phyloP scores from a whole-genome alignment of 2,888 invertebrate species.

The Mongoloraphidia duomilia region DNA sequence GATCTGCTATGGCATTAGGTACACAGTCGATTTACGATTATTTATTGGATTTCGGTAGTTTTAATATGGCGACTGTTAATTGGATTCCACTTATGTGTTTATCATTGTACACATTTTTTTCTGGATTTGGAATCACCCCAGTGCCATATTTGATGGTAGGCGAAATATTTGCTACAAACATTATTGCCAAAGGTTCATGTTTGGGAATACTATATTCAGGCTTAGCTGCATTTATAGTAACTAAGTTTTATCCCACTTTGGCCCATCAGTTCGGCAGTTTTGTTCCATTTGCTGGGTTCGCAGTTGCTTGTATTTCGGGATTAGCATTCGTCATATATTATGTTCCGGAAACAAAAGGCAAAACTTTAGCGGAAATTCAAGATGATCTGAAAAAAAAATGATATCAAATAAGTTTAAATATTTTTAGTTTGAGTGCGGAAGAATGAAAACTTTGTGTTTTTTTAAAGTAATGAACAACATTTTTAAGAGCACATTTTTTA shows the following conservation, averaged over 20 bases:
- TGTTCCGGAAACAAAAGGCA: conserved; percentile 31
- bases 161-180: conserved; percentile 29
- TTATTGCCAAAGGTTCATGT: conserved; percentile 29
- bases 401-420: too few relatives aligned
- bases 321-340: conserved; percentile 23
- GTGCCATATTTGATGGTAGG: conserved; percentile 29
- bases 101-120: conserved; percentile 2
- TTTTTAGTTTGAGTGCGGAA: too few relatives aligned
- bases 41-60: conserved; percentile 15
- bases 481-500: too few relatives aligned
- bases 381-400: conserved; percentile 21
- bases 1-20: conserved; percentile 21
- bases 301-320: conserved; percentile 24
- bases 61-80: conserved; percentile 22
- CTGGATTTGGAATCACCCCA: conserved; percentile 25
- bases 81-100: conserved; percentile 3
- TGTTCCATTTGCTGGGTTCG: conserved; percentile 26
- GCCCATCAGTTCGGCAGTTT: conserved; percentile 25
- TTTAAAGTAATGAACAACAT: too few relatives aligned
- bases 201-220: conserved; percentile 26
- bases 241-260: conserved; percentile 29
- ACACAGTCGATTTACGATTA: conserved; percentile 20
- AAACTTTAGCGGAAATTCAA: conserved; percentile 29
- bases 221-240: conserved; percentile 27
- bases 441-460: too few relatives aligned